Evolutionary conservation across 1,140 invertebrate genomes (phyloP).

Genomic region (Anoplophora glabripennis): DNA sequence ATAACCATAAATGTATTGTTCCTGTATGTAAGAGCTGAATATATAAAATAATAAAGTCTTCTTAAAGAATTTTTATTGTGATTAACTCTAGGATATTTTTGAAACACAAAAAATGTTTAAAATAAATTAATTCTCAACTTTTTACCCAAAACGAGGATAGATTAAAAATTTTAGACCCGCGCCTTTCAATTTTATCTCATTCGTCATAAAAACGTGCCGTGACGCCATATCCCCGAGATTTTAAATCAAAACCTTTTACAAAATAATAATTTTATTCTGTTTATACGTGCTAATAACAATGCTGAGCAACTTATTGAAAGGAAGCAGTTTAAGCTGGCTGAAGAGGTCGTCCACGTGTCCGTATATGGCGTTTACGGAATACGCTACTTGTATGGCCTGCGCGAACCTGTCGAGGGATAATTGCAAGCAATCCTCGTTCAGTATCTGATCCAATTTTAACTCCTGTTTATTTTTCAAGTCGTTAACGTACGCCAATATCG

Average conservation of each 20-base stretch:
- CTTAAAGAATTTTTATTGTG: neutral
- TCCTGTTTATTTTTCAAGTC: slow-evolving; percentile 48
- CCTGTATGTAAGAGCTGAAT: slow-evolving; percentile 36
- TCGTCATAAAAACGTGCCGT: too few species aligned
- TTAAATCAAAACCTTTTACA: neutral
- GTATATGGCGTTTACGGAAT: slow-evolving; percentile 71
- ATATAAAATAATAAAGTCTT: slow-evolving; percentile 22
- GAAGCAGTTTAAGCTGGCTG: slow-evolving; percentile 55
- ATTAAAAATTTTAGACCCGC: too few species aligned
- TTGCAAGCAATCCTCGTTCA: slow-evolving; percentile 44
- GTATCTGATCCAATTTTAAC: slow-evolving; percentile 39
- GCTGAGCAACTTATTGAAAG: slow-evolving; percentile 57
- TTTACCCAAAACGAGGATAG: too few species aligned
- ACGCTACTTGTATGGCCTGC: slow-evolving; percentile 71
- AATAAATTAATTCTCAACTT: too few species aligned
- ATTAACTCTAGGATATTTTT: neutral
- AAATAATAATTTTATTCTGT: slow-evolving; percentile 38
- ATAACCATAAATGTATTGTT: slow-evolving; percentile 42
- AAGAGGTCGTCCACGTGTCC: slow-evolving; percentile 67
- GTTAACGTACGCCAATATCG: slow-evolving; percentile 44
- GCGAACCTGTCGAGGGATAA: slow-evolving; percentile 69
- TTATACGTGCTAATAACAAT: slow-evolving; percentile 60
- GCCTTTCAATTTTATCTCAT: too few species aligned
- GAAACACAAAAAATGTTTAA: too few species aligned
- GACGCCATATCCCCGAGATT: too few species aligned